Conservation (phyloP, 2,888 invertebrate species). For the Trachelus stipa region DNA sequence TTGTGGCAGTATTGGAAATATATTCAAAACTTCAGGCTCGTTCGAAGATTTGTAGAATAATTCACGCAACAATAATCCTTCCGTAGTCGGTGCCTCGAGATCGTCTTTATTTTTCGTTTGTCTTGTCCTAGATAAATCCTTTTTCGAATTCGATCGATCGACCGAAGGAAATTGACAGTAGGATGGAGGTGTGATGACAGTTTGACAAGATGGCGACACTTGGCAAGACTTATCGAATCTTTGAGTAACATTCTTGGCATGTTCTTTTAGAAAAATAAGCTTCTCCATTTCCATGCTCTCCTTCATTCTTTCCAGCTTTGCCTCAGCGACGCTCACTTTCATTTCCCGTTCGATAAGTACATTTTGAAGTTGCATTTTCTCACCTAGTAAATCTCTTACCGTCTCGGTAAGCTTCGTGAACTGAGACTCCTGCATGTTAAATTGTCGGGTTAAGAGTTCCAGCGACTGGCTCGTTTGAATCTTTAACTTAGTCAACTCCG, state of each 20-base stretch:
- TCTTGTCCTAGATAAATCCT: slow-evolving; percentile 4
- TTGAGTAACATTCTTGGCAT: slow-evolving; percentile 26
- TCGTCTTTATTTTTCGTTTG: slow-evolving; percentile 42
- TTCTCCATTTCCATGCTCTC: slow-evolving; percentile 34
- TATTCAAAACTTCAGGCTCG: slow-evolving; percentile 28
- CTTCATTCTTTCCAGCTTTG: slow-evolving; percentile 36
- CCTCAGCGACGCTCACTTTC: slow-evolving; percentile 32
- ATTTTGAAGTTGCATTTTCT: slow-evolving; percentile 46
- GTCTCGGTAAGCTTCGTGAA: slow-evolving; percentile 46
- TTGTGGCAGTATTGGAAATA: slow-evolving; percentile 1
- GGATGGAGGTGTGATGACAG: too few species aligned
- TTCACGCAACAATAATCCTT: slow-evolving; percentile 43
- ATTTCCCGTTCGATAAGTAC: slow-evolving; percentile 38
- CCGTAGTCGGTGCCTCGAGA: slow-evolving; percentile 41
- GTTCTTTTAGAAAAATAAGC: slow-evolving; percentile 38
- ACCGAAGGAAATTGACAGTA: too few species aligned
- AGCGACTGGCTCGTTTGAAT: slow-evolving; percentile 41
- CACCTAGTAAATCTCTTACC: slow-evolving; percentile 41
- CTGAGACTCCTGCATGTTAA: slow-evolving; percentile 45
- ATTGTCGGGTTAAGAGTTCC: slow-evolving; percentile 42
- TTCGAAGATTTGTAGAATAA: slow-evolving; percentile 45
- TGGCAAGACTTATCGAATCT: slow-evolving; percentile 10
- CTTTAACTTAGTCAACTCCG: slow-evolving; percentile 35
- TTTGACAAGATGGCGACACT: background rate
- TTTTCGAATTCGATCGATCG: background rate